These are phyloP conservation scores for Phainopepla nitens DNA, from an alignment of 2,113 vertebrate species.

Conservation along the genomic window DNA sequence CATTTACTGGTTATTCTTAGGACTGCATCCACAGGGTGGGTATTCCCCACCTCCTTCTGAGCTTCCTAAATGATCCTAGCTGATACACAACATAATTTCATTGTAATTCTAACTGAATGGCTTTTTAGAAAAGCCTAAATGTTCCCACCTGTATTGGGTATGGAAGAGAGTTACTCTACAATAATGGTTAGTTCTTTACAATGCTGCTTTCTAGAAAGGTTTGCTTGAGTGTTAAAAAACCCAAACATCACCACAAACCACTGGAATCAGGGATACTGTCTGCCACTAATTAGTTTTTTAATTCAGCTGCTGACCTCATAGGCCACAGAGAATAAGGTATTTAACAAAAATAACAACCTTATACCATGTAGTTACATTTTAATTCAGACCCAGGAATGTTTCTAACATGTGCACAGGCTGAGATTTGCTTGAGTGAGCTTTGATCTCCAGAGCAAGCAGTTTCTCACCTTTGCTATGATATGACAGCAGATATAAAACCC, in stretches of 20 bases:
- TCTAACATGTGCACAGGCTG: not conserved
- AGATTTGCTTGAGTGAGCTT: not conserved
- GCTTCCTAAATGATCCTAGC: not conserved
- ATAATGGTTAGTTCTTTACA: not conserved
- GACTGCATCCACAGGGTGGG: not conserved
- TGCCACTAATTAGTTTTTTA: not conserved
- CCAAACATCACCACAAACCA: not conserved
- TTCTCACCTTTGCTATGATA: not conserved
- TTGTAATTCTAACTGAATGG: not conserved
- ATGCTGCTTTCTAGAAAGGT: not conserved
- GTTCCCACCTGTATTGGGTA: rapidly evolving
- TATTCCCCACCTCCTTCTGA: not conserved
- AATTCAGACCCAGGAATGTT: not conserved
- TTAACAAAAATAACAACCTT: not conserved
- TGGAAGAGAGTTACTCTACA: not conserved
- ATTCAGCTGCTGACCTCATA: not conserved
- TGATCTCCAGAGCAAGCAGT: not conserved
- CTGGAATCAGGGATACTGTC: not conserved
- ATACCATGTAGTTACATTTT: not conserved
- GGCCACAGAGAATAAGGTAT: not conserved
- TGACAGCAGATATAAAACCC: not conserved
- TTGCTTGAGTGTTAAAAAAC: not conserved
- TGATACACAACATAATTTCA: not conserved
- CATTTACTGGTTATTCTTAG: not conserved
- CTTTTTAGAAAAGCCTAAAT: not conserved